Evolutionary conservation across 2,113 vertebrate species (phyloP).

Genomic region (Apus apus): DNA sequence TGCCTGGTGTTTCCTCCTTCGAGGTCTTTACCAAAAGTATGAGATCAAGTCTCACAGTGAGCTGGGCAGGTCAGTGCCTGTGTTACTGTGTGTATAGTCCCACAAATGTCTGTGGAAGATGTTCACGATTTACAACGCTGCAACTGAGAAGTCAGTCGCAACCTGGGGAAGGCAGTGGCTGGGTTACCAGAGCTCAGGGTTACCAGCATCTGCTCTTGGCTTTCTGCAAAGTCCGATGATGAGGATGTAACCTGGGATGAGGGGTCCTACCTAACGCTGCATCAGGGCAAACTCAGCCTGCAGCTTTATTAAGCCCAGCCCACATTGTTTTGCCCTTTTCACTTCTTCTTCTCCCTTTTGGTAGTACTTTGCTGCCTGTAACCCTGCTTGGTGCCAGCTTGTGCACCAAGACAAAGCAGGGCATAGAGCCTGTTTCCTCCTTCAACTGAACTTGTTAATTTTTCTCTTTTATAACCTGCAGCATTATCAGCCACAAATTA

Average conservation of each 20-base stretch:
- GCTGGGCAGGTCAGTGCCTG: background rate
- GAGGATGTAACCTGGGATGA: background rate
- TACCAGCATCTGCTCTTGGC: background rate
- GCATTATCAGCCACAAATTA: slow-evolving; percentile 71
- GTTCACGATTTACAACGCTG: background rate
- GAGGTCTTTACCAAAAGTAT: background rate
- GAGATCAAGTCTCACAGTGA: background rate
- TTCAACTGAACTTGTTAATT: slow-evolving; percentile 65
- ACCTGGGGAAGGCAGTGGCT: background rate
- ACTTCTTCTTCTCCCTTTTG: background rate
- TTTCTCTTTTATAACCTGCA: slow-evolving; percentile 71
- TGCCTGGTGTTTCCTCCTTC: background rate
- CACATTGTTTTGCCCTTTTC: accelerated
- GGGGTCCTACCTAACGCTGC: background rate
- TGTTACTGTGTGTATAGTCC: background rate
- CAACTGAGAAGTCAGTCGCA: background rate
- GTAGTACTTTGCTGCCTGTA: background rate
- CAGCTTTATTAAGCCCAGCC: background rate
- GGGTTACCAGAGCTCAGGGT: background rate
- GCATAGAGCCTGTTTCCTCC: background rate
- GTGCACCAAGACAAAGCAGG: background rate
- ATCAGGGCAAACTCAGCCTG: background rate
- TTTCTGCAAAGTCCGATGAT: accelerated
- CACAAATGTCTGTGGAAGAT: background rate
- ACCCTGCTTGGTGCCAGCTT: background rate